These are phyloP conservation scores for Drosophila grimshawi DNA, from an alignment of 1,140 invertebrate genomes.

Conservation along the genomic window DNA sequence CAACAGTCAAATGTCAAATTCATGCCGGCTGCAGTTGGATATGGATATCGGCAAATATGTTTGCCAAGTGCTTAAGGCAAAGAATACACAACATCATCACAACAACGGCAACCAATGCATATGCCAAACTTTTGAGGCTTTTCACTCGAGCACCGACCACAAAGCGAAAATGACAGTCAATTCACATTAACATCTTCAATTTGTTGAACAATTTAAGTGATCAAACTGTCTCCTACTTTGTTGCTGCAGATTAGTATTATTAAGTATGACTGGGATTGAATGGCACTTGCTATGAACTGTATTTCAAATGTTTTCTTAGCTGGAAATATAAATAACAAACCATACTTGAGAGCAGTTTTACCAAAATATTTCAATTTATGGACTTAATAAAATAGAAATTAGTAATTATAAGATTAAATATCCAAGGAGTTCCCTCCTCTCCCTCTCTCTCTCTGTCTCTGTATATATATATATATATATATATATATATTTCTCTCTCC, in stretches of 20 bases:
- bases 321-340: no score
- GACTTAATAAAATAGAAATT: no score
- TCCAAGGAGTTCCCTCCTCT: no score
- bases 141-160: constrained; percentile 14
- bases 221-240: neutral
- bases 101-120: constrained; percentile 13
- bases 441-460: no score
- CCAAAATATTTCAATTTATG: no score
- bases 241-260: neutral
- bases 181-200: neutral
- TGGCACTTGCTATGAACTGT: neutral
- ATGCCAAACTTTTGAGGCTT: neutral
- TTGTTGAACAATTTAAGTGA: neutral
- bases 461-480: neutral
- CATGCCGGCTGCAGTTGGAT: constrained; percentile 31
- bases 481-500: neutral
- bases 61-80: constrained; percentile 28
- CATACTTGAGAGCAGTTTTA: no score
- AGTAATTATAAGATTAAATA: no score
- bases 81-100: neutral
- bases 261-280: no score
- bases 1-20: constrained; percentile 44
- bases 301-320: no score
- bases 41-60: constrained; percentile 11
- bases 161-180: neutral